Evolutionary conservation across 2,797 vertebrate species (phyloP), one percentile per base, ranked within the genome.

Genomic region (Lacerta agilis): DNA sequence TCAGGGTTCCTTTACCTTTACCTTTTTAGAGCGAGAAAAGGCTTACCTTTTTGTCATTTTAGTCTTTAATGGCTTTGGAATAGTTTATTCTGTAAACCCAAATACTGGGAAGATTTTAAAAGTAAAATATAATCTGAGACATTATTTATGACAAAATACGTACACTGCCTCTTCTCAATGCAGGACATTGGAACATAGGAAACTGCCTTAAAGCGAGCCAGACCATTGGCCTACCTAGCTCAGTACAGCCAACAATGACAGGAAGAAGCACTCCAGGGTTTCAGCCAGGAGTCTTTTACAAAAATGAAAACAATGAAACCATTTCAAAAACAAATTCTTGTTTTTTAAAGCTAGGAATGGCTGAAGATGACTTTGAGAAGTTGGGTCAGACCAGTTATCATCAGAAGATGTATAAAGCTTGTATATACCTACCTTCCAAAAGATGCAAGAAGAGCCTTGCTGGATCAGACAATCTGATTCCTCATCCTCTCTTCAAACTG

Each of bases 331-430:
- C 73, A 76, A 76, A 76, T 38, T 11, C 10, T 5, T 82, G 45
- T 67, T 17, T 71, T 49, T n/a, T 17, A 29, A 82, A 71, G 4
- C 17, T 71, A 71, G 2, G 3, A n/a, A 82, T 82, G 43, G 9
- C 61, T 81, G 27, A 79, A 80, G 43, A 66, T 18, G 7, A 27
- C 36, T 64, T 27, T 38, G 18, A 61, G 33, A 17, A 27, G 0
- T 29, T 64, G 8, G 33, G 15, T 29, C 38, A 66, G 58, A 64
- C 61, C 79, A 82, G 3, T 67, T 2, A 29, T 17, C 4, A 75
- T 67, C 43, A 69, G 83, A 88, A 90, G 87, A 77, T 71, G 86
- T 76, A 49, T 33, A 89, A 86, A 83, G 83, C 13, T 61, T 27
- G 6, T 0, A 49, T 80, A 33, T 0, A 27, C 33, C 18, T 41